phyloP scores from a whole-genome alignment of 30 jellyfish, hydroid and myxozoan genomes.

The Hydractinia echinata region DNA sequence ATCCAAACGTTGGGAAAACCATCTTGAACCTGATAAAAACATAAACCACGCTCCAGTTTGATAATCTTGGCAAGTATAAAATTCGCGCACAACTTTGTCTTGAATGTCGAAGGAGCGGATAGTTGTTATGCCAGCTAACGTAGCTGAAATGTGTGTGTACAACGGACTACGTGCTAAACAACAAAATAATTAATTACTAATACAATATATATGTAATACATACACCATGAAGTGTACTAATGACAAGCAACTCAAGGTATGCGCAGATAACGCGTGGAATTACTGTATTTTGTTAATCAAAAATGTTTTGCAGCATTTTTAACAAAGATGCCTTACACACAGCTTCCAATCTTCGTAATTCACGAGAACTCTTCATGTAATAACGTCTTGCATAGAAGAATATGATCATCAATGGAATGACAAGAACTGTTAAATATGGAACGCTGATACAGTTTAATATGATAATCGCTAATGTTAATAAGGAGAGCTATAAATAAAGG shows the following conservation, averaged over 20 bases:
- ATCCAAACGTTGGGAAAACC: slow-evolving; percentile 73
- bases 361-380: slow-evolving; percentile 55
- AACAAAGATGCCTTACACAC: slow-evolving; percentile 33
- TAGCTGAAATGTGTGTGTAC: slow-evolving; percentile 59
- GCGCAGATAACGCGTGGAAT: not conserved
- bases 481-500: slow-evolving; percentile 22
- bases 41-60: slow-evolving; percentile 65
- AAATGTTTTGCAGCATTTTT: not conserved
- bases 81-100: slow-evolving; percentile 35
- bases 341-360: slow-evolving; percentile 62
- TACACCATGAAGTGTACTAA: not conserved
- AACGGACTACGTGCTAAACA: slow-evolving; percentile 72
- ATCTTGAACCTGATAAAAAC: slow-evolving; percentile 36
- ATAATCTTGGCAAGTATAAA: slow-evolving; percentile 55
- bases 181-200: not conserved
- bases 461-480: slow-evolving; percentile 15
- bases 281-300: not conserved
- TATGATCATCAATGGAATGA: slow-evolving; percentile 40
- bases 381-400: slow-evolving; percentile 35
- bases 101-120: slow-evolving; percentile 49
- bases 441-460: slow-evolving; percentile 37
- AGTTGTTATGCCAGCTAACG: slow-evolving; percentile 60
- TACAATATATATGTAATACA: not conserved
- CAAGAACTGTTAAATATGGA: slow-evolving; percentile 45
- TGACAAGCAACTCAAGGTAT: not conserved